Conservation (phyloP, 2,888 invertebrate species). For the Callinectes sapidus region DNA sequence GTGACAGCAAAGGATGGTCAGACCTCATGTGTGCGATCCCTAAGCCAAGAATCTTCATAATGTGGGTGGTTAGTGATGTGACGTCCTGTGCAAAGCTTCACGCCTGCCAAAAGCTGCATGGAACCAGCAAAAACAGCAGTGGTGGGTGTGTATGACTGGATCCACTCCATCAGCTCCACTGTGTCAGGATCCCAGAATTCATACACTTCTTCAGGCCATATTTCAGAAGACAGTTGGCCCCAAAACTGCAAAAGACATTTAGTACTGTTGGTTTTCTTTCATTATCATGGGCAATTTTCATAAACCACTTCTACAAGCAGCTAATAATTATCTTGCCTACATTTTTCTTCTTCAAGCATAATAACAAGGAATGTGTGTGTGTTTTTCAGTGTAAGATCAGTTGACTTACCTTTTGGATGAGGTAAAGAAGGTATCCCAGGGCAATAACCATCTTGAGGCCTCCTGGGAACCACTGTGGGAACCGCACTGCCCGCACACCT, state of each 20-base stretch:
- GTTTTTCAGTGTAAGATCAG: background rate
- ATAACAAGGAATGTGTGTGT: background rate
- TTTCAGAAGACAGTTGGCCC: slow-evolving; percentile 46
- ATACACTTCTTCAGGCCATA: slow-evolving; percentile 75
- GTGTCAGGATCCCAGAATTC: slow-evolving; percentile 79
- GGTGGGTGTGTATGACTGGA: slow-evolving; percentile 75
- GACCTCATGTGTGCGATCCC: slow-evolving; percentile 77
- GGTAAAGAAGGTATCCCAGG: slow-evolving; percentile 33
- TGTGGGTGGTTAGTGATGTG: slow-evolving; percentile 78
- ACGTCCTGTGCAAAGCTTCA: slow-evolving; percentile 77
- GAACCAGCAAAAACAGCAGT: slow-evolving; percentile 77
- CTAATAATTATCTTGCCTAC: background rate
- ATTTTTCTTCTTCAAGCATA: background rate
- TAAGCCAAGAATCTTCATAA: slow-evolving; percentile 77
- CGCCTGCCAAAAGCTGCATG: slow-evolving; percentile 78
- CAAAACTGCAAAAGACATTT: slow-evolving; percentile 43
- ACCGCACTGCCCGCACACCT: slow-evolving; percentile 3
- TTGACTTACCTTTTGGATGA: slow-evolving; percentile 40
- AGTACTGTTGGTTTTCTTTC: background rate
- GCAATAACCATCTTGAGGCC: slow-evolving; percentile 40
- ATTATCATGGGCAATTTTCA: background rate
- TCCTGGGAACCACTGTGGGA: slow-evolving; percentile 54
- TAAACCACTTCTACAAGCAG: background rate
- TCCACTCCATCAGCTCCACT: slow-evolving; percentile 78
- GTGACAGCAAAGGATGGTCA: slow-evolving; percentile 11